Conservation (phyloP, 2,113 vertebrate genomes). For the Cyanocitta stelleri region DNA sequence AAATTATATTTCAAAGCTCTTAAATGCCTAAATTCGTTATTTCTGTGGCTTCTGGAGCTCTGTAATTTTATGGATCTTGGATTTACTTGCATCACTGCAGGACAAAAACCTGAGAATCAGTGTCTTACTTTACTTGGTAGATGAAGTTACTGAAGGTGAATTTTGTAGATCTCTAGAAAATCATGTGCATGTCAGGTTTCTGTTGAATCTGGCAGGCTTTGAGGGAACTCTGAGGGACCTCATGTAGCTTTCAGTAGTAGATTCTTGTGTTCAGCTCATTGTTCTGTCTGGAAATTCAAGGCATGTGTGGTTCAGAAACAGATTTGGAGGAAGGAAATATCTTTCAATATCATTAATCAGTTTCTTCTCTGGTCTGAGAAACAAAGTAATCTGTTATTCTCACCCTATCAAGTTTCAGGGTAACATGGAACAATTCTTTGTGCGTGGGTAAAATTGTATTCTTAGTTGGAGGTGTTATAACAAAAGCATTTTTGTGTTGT, state of each 20-base stretch:
- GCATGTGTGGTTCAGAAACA: neutral
- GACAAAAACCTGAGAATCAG: neutral
- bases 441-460: neutral
- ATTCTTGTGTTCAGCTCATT: neutral
- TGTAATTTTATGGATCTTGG: neutral
- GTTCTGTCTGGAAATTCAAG: neutral
- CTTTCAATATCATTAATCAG: rapidly evolving
- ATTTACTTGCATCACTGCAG: neutral
- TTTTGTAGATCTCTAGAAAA: neutral
- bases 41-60: neutral
- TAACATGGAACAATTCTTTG: neutral
- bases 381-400: neutral
- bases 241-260: neutral
- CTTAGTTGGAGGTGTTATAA: neutral
- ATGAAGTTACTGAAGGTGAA: neutral
- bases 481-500: neutral
- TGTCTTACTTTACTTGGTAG: neutral
- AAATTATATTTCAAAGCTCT: neutral
- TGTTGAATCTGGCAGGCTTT: neutral
- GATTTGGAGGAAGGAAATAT: neutral
- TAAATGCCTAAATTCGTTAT: neutral
- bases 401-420: neutral
- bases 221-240: neutral
- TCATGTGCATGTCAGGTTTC: neutral
- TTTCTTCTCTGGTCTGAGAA: neutral